Evolutionary conservation across 2,888 invertebrate genomes (phyloP).

Genomic region (Andrena bucephala): DNA sequence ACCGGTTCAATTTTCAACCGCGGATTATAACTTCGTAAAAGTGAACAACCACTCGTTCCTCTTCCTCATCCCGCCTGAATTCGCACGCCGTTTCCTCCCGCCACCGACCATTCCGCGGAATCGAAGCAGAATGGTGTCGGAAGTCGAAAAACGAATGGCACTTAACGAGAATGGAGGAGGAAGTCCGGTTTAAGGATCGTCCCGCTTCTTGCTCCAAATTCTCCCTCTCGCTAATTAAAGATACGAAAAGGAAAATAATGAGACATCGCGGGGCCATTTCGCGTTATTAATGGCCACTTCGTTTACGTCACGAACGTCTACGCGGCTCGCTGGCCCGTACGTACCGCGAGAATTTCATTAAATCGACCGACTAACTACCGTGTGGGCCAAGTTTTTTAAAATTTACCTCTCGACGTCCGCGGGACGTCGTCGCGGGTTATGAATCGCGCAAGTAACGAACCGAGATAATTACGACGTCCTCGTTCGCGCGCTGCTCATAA

Average conservation of each 20-base stretch:
- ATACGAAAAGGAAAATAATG: constrained; percentile 69
- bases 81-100: constrained; percentile 6
- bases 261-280: constrained; percentile 67
- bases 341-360: constrained; percentile 76
- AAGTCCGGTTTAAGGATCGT: constrained; percentile 23
- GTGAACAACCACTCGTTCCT: constrained; percentile 32
- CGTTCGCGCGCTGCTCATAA: constrained; percentile 6
- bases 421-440: constrained; percentile 23
- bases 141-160: constrained; percentile 15
- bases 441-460: constrained; percentile 38
- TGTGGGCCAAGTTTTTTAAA: constrained; percentile 77
- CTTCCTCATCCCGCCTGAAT: not conserved
- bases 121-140: not conserved
- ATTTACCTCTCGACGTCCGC: constrained; percentile 48
- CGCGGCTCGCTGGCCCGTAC: constrained; percentile 55
- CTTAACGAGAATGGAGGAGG: constrained; percentile 30
- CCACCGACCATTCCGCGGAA: not conserved
- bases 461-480: constrained; percentile 44
- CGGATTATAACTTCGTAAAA: constrained; percentile 46
- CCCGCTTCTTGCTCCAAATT: constrained; percentile 17
- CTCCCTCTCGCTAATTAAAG: constrained; percentile 57
- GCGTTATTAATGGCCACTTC: constrained; percentile 76
- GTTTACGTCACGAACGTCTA: constrained; percentile 67
- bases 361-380: constrained; percentile 77
- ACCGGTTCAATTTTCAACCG: constrained; percentile 53